Evolutionary conservation across 2,797 vertebrate genomes (phyloP).

Genomic region (Cirrhinus molitorella): DNA sequence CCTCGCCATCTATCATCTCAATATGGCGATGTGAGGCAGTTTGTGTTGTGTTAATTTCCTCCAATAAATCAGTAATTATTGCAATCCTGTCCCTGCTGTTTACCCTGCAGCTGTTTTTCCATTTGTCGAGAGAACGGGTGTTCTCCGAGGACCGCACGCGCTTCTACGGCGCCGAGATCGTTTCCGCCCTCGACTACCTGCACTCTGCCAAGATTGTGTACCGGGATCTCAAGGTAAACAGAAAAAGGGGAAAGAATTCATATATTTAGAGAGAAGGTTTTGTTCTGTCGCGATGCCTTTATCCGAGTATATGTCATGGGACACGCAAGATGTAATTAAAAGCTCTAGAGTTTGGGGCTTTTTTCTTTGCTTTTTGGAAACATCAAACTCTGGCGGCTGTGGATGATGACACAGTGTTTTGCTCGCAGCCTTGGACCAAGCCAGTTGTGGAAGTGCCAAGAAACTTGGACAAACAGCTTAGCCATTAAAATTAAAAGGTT

Average conservation of each 20-base stretch:
- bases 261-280: conserved; percentile 66
- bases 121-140: conserved; percentile 99
- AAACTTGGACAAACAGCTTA: conserved; percentile 75
- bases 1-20: conserved; percentile 97
- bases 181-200: conserved; percentile 97
- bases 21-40: conserved; percentile 99
- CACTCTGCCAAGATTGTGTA: conserved; percentile 98
- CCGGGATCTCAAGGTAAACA: conserved; percentile 98
- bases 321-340: conserved; percentile 83
- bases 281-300: conserved; percentile 54
- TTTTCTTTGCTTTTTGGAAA: conserved; percentile 64
- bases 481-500: conserved; percentile 82
- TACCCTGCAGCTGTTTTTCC: conserved; percentile 99
- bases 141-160: conserved; percentile 99
- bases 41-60: conserved; percentile 99
- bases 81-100: conserved; percentile 98
- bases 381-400: conserved; percentile 65
- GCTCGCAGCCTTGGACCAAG: conserved; percentile 80
- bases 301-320: conserved; percentile 65
- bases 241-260: conserved; percentile 59
- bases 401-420: conserved; percentile 76
- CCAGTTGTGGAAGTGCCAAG: conserved; percentile 75
- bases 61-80: conserved; percentile 99
- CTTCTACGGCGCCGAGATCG: conserved; percentile 98
- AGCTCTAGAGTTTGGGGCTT: conserved; percentile 73